phyloP scores from a whole-genome alignment of 2,888 invertebrate genomes.

The Drosophila prostipennis region DNA sequence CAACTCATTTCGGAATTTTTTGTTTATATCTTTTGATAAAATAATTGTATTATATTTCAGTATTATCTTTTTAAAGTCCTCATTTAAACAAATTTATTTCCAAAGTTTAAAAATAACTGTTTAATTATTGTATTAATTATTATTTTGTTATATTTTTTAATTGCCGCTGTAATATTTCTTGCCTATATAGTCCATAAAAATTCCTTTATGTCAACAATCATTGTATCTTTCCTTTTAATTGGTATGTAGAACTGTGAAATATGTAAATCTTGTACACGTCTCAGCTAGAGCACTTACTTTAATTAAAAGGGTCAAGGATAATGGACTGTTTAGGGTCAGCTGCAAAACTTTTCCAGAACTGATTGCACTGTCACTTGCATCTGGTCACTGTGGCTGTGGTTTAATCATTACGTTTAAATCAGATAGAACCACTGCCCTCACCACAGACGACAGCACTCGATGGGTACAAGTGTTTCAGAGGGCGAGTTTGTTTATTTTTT shows the following conservation, averaged over 20 bases:
- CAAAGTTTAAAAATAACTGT: no score
- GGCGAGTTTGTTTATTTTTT: conserved; percentile 2
- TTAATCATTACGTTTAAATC: conserved; percentile 79
- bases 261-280: conserved; percentile 21
- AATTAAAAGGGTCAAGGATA: conserved; percentile 74
- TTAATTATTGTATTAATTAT: not conserved
- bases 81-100: no score
- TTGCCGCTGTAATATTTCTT: not conserved
- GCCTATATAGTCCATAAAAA: conserved; percentile 4
- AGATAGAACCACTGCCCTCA: conserved; percentile 51
- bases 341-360: conserved; percentile 62
- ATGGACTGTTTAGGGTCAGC: conserved; percentile 48
- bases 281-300: conserved; percentile 9
- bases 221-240: conserved; percentile 20
- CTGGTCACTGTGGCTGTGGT: conserved; percentile 26
- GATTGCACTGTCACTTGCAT: conserved; percentile 41
- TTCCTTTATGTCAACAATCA: conserved; percentile 5
- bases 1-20: no score
- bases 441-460: conserved; percentile 35
- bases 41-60: no score
- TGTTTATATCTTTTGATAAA: no score
- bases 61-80: no score
- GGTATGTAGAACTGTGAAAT: not conserved
- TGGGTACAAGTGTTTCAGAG: conserved; percentile 43
- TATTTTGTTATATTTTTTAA: no score